A percentile compares a stretch with the other conserved stretches of the same genome.
Conservation (phyloP, 2,113 vertebrate species). For the Heterotilapia buettikoferi region DNA sequence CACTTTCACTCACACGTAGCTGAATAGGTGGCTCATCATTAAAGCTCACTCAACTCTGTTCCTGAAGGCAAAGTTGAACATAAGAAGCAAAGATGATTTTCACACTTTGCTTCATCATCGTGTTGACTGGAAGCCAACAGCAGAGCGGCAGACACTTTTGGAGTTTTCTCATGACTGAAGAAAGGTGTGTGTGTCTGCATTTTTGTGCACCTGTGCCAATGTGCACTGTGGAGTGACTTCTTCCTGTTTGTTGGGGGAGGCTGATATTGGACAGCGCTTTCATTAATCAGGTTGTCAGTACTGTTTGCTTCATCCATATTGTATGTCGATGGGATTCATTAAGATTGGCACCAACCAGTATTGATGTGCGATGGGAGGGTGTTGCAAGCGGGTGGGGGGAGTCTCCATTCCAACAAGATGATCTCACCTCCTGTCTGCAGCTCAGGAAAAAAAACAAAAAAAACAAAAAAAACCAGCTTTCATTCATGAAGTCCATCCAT, state of each 20-base stretch:
- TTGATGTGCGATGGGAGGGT: background rate
- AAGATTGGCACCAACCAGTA: conserved; percentile 56
- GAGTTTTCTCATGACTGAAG: background rate
- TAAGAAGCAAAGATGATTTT: conserved; percentile 23
- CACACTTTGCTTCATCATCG: background rate
- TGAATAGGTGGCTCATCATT: conserved; percentile 49
- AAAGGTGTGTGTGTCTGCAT: background rate
- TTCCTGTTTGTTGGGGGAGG: background rate
- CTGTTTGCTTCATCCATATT: background rate
- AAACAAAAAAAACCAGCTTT: background rate
- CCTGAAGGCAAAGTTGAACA: conserved; percentile 2
- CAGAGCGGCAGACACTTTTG: background rate
- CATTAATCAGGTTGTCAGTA: conserved; percentile 36
- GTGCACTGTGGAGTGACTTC: background rate
- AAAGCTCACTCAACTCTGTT: conserved; percentile 27
- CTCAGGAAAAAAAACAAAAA: background rate
- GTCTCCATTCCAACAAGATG: conserved; percentile 63
- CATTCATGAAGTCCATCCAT: conserved; percentile 66
- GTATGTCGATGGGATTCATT: conserved; percentile 39
- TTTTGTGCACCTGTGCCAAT: background rate
- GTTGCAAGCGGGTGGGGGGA: conserved; percentile 2
- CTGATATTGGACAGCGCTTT: background rate
- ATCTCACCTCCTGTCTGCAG: conserved; percentile 68
- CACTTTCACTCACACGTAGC: conserved; percentile 35
- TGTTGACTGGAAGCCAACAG: background rate